Percentiles rank a stretch among this genome's conserved stretches.
These are phyloP conservation scores for Maconellicoccus hirsutus DNA, from an alignment of 1,140 invertebrate genomes.

Conservation along the genomic window DNA sequence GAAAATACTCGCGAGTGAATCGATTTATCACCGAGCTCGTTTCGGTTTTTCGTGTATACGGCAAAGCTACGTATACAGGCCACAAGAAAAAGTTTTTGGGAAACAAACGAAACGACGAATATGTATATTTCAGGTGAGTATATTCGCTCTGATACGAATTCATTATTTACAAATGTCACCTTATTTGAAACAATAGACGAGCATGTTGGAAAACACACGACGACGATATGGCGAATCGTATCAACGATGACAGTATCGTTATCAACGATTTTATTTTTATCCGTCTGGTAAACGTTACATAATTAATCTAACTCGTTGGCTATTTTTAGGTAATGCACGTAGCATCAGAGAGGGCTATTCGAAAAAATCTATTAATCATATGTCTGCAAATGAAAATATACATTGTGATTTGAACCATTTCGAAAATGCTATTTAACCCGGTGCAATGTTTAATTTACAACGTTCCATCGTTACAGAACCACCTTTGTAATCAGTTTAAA, in stretches of 20 bases:
- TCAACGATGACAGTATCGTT: too few relatives aligned
- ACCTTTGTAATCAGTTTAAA: too few relatives aligned
- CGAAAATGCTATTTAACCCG: too few relatives aligned
- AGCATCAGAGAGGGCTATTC: neutral
- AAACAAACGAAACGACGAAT: neutral
- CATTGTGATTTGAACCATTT: too few relatives aligned
- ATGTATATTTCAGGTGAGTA: neutral
- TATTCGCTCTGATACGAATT: neutral
- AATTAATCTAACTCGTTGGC: neutral
- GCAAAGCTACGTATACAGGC: neutral
- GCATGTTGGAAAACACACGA: too few relatives aligned
- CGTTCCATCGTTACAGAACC: too few relatives aligned
- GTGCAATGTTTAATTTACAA: too few relatives aligned
- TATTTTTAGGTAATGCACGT: neutral
- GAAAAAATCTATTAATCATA: constrained; percentile 4
- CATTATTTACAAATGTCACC: constrained; percentile 4
- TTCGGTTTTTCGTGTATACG: neutral
- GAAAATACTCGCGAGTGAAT: neutral
- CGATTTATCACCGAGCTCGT: neutral
- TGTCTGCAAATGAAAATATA: neutral
- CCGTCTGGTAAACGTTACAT: neutral
- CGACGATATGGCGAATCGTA: too few relatives aligned
- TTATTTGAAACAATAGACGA: neutral
- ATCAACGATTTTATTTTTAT: neutral
- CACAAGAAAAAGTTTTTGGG: neutral